phyloP scores from a whole-genome alignment of 2,113 vertebrate genomes.

The Bos javanicus region DNA sequence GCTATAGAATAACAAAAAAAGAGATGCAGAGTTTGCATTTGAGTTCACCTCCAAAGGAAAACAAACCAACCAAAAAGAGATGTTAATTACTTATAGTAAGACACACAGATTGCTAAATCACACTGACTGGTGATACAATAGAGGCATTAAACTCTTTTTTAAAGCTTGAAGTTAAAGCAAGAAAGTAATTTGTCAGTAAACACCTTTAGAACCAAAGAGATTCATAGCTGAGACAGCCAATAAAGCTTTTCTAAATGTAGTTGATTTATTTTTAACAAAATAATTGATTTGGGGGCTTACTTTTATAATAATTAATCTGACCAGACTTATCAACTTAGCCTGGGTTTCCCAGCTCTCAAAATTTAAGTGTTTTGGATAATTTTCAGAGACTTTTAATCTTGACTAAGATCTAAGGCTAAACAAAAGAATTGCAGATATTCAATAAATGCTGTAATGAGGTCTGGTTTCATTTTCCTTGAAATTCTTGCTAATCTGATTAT shows the following conservation, averaged over 20 bases:
- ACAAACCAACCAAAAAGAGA: constrained; percentile 28
- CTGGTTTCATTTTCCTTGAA: constrained; percentile 47
- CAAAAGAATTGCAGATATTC: constrained; percentile 34
- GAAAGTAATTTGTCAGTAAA: constrained; percentile 62
- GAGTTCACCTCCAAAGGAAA: constrained; percentile 38
- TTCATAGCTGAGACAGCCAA: constrained; percentile 39
- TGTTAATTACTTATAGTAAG: constrained; percentile 7
- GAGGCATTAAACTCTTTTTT: constrained; percentile 34
- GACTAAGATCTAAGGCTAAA: constrained; percentile 55
- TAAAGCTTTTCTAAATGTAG: constrained; percentile 55
- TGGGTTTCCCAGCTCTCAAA: not conserved
- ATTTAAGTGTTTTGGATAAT: constrained; percentile 50
- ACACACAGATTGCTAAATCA: constrained; percentile 42
- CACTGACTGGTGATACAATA: not conserved
- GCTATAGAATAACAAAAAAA: constrained; percentile 41
- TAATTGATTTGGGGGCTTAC: constrained; percentile 58
- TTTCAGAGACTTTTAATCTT: constrained; percentile 53
- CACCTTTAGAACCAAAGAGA: constrained; percentile 50
- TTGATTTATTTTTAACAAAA: constrained; percentile 60
- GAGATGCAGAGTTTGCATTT: not conserved
- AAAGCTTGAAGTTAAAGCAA: constrained; percentile 60
- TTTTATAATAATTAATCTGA: constrained; percentile 63
- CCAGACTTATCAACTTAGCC: constrained; percentile 43
- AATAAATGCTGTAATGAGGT: constrained; percentile 21
- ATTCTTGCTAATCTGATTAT: constrained; percentile 56